These are phyloP conservation scores for Muntiacus reevesi DNA, from an alignment of 2,113 vertebrate species.

Conservation along the genomic window DNA sequence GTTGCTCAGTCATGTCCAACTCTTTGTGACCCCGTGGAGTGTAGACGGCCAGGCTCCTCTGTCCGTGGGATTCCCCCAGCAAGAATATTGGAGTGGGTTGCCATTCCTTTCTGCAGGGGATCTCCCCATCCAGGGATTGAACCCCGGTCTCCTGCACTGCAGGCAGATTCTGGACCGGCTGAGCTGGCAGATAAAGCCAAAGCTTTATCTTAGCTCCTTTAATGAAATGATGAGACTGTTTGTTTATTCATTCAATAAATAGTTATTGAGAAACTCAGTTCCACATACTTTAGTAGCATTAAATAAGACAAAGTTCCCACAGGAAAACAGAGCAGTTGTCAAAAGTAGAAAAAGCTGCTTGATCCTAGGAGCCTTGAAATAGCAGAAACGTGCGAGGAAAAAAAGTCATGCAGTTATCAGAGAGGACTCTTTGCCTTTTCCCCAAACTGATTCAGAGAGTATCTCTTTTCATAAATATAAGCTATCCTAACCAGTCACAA, in stretches of 20 bases:
- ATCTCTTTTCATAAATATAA: background rate
- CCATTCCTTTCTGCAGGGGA: background rate
- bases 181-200: background rate
- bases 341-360: background rate
- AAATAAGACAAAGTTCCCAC: background rate
- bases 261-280: background rate
- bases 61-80: background rate
- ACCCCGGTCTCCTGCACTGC: background rate
- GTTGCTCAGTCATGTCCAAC: background rate
- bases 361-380: background rate
- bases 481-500: background rate
- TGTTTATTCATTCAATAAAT: background rate
- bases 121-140: background rate
- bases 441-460: background rate
- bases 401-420: background rate
- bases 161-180: rapidly evolving
- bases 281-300: background rate
- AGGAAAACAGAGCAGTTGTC: background rate
- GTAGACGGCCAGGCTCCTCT: background rate
- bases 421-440: background rate
- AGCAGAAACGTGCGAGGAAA: background rate
- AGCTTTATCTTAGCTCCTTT: background rate
- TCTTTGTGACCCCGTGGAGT: rapidly evolving
- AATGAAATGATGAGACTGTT: background rate
- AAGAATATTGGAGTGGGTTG: background rate